Percentiles rank a stretch among this genome's conserved stretches.
Evolutionary conservation across 2,888 invertebrate genomes (phyloP).

Genomic region (Plemyria rubiginata): DNA sequence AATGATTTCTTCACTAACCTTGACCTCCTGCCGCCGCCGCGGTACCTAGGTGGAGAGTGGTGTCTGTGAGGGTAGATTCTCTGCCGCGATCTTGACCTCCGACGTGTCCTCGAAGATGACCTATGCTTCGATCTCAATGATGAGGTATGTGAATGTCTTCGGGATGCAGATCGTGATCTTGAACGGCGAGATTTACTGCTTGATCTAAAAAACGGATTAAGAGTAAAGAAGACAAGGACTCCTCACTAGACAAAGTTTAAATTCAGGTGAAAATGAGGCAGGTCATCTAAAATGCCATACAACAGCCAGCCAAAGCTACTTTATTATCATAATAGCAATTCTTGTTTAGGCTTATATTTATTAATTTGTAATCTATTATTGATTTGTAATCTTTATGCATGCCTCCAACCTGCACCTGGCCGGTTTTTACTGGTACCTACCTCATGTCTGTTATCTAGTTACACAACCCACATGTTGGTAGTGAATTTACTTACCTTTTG

Average conservation of each 20-base stretch:
- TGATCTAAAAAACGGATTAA: slow-evolving; percentile 49
- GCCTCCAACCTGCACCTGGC: too few relatives aligned
- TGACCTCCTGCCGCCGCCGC: slow-evolving; percentile 62
- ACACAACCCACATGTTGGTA: background rate
- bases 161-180: slow-evolving; percentile 23
- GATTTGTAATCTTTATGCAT: too few relatives aligned
- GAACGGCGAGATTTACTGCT: slow-evolving; percentile 56
- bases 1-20: slow-evolving; percentile 52
- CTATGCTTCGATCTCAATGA: slow-evolving; percentile 60
- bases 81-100: slow-evolving; percentile 59
- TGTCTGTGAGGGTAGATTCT: slow-evolving; percentile 59
- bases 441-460: background rate
- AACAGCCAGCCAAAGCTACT: too few relatives aligned
- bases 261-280: too few relatives aligned
- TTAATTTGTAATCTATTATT: too few relatives aligned
- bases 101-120: slow-evolving; percentile 60
- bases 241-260: too few relatives aligned
- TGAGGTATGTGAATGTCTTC: slow-evolving; percentile 14
- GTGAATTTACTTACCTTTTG: slow-evolving; percentile 54
- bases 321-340: too few relatives aligned
- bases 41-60: slow-evolving; percentile 66
- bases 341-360: too few relatives aligned
- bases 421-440: background rate
- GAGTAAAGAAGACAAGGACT: too few relatives aligned
- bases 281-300: too few relatives aligned